Conservation (phyloP, 2,113 vertebrate species). For the Rhagologus leucostigma region DNA sequence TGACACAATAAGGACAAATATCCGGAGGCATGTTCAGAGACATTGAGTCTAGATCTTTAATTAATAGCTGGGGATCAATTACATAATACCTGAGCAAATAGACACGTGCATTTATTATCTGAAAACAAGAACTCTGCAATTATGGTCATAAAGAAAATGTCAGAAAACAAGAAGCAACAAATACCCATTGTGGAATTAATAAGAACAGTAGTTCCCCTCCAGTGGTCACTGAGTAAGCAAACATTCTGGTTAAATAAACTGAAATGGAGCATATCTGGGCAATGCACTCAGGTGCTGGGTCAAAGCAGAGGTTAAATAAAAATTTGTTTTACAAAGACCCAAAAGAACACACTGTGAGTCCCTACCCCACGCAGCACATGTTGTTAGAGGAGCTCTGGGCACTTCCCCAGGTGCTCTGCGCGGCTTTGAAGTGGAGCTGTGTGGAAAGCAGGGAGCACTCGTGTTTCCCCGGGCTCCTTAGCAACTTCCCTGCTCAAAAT, state of each 20-base stretch:
- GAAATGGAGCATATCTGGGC: constrained; percentile 67
- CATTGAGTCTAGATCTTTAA: constrained; percentile 65
- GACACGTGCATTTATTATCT: constrained; percentile 54
- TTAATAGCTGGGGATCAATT: constrained; percentile 65
- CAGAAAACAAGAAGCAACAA: constrained; percentile 59
- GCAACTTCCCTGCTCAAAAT: neutral
- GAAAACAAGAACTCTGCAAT: constrained; percentile 42
- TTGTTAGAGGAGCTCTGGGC: neutral
- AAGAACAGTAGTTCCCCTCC: constrained; percentile 55
- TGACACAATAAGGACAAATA: constrained; percentile 55
- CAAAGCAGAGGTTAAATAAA: constrained; percentile 76
- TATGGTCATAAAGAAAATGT: constrained; percentile 40
- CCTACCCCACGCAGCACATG: neutral
- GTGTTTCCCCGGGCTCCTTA: neutral
- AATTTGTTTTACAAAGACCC: constrained; percentile 66
- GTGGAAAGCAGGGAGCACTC: neutral
- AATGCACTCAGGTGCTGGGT: constrained; percentile 63
- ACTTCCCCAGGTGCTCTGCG: neutral
- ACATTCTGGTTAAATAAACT: constrained; percentile 73
- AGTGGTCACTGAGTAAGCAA: constrained; percentile 70
- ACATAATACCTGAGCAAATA: constrained; percentile 45
- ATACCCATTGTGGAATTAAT: constrained; percentile 47
- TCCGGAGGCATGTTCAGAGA: constrained; percentile 63
- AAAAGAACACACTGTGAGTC: constrained; percentile 6
- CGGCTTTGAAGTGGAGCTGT: constrained; percentile 13